Conservation (phyloP, 2,113 vertebrate genomes). For the Misgurnus anguillicaudatus region DNA sequence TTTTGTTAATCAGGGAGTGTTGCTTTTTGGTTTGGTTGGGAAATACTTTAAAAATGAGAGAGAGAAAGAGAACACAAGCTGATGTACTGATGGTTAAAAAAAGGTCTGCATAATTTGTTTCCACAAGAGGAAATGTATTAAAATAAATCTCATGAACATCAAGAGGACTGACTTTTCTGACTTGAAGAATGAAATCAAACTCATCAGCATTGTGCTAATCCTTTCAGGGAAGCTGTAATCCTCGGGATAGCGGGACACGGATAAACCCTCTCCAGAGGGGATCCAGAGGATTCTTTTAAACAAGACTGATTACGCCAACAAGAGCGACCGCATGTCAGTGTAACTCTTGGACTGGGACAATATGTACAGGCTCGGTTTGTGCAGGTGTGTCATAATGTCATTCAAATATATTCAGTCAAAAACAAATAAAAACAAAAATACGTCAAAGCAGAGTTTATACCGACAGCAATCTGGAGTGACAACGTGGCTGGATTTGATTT, state of each 20-base stretch:
- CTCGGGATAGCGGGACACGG: slow-evolving; percentile 24
- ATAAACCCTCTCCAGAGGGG: slow-evolving; percentile 41
- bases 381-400: slow-evolving; percentile 23
- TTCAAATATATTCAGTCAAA: slow-evolving; percentile 5
- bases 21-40: slow-evolving; percentile 10
- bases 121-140: slow-evolving; percentile 54
- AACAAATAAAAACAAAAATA: too few species aligned
- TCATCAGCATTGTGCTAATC: slow-evolving; percentile 55
- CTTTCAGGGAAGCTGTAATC: slow-evolving; percentile 52
- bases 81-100: slow-evolving; percentile 38
- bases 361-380: slow-evolving; percentile 6
- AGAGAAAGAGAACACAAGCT: slow-evolving; percentile 28
- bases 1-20: slow-evolving; percentile 44
- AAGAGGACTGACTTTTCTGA: slow-evolving; percentile 41
- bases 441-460: background rate
- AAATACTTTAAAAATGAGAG: slow-evolving; percentile 25
- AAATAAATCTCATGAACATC: slow-evolving; percentile 56
- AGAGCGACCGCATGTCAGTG: slow-evolving; percentile 6
- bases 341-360: slow-evolving; percentile 23
- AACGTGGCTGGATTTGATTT: background rate
- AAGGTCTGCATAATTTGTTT: slow-evolving; percentile 52
- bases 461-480: background rate
- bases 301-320: slow-evolving; percentile 21
- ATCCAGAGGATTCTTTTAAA: slow-evolving; percentile 37
- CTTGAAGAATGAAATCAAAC: slow-evolving; percentile 53